A percentile compares a stretch with the other conserved stretches of the same genome.
phyloP scores from a whole-genome alignment of 1,140 invertebrate species.

The Drosophila santomea region DNA sequence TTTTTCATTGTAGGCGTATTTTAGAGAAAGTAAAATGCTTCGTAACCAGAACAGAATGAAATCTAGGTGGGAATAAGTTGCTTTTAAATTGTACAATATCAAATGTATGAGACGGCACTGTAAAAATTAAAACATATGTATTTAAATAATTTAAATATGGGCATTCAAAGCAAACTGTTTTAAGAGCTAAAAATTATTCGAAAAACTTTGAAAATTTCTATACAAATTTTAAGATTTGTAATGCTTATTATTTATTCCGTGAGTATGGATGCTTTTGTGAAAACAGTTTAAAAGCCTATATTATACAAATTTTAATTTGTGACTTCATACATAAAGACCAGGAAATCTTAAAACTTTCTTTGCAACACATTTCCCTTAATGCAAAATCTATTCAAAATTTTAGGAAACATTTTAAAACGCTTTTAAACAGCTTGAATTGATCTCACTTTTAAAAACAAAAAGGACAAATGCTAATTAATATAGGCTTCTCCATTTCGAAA shows the following conservation, averaged over 20 bases:
- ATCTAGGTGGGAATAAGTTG: neutral
- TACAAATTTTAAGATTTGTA: neutral
- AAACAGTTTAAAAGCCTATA: neutral
- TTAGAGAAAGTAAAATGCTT: constrained; percentile 5
- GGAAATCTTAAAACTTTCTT: neutral
- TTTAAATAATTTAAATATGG: neutral
- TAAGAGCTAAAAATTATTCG: neutral
- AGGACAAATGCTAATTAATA: constrained; percentile 26
- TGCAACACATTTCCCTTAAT: neutral
- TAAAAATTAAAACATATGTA: neutral
- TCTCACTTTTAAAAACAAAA: constrained; percentile 59
- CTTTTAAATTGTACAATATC: neutral
- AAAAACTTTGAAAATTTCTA: neutral
- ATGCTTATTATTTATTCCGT: no score
- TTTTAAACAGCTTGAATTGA: constrained; percentile 67
- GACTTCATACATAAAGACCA: neutral
- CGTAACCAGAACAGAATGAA: neutral
- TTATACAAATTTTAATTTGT: neutral
- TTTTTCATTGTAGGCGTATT: constrained; percentile 11
- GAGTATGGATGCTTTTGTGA: no score
- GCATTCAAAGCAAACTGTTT: neutral
- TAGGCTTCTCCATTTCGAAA: constrained; percentile 30
- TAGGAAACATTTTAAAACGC: constrained; percentile 6
- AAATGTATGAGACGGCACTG: neutral
- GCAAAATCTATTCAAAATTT: constrained; percentile 20